Percentiles rank a stretch among this genome's conserved stretches.
Conservation (phyloP, 2,888 invertebrate genomes). For the Euzophera pinguis region DNA sequence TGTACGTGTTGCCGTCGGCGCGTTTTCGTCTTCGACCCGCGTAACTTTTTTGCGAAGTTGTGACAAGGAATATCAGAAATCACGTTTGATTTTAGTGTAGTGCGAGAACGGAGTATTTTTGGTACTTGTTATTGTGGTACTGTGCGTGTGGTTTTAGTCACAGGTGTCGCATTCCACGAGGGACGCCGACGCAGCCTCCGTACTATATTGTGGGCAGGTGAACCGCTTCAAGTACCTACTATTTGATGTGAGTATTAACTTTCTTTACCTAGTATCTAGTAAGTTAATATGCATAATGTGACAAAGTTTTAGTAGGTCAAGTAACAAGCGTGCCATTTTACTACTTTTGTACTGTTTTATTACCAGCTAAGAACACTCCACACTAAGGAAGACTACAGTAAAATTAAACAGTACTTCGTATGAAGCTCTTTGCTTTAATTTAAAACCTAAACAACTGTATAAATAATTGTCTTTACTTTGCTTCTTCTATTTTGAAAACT, state of each 20-base stretch:
- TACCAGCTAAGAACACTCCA: no score
- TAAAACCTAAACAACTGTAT: no score
- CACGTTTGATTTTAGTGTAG: slow-evolving; percentile 25
- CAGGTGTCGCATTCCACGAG: slow-evolving; percentile 73
- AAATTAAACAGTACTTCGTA: no score
- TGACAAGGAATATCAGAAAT: slow-evolving; percentile 28
- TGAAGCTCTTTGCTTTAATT: no score
- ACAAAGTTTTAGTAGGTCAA: slow-evolving; percentile 16
- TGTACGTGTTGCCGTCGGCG: neutral
- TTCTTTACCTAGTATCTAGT: neutral
- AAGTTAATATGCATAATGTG: neutral
- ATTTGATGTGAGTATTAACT: slow-evolving; percentile 37
- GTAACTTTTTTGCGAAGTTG: slow-evolving; percentile 55
- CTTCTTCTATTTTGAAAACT: no score
- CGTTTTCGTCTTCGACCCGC: slow-evolving; percentile 36
- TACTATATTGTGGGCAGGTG: slow-evolving; percentile 59
- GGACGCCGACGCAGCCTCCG: slow-evolving; percentile 68
- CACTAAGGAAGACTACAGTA: no score
- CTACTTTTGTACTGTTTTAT: neutral
- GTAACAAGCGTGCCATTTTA: neutral
- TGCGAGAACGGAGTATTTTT: slow-evolving; percentile 29
- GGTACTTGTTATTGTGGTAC: slow-evolving; percentile 32
- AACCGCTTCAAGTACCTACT: slow-evolving; percentile 41
- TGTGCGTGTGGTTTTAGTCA: slow-evolving; percentile 63
- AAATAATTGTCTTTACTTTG: no score